Base-by-base conservation (phyloP, 2,888 invertebrate genomes). In the Tiphia femorata region DNA sequence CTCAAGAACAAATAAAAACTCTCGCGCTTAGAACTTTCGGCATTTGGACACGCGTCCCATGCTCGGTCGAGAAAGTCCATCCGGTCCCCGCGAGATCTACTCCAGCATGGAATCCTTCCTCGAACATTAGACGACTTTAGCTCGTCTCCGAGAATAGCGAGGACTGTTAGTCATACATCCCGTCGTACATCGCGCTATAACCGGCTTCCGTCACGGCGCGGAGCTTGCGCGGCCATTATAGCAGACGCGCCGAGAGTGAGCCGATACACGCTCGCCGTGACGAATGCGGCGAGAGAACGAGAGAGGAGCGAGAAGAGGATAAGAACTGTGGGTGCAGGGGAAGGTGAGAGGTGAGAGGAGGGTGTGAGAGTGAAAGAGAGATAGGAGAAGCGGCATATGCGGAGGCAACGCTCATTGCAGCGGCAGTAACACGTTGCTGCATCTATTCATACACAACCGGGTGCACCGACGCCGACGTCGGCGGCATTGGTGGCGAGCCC, bases 131-230 rank as follows among this genome's bases (percentile, higher is more conserved):
- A n/a, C n/a, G n/a, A n/a, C n/a, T n/a, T n/a, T n/a, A 43, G 63
- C 62, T 71, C 67, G 73, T 78, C 77, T 80, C 81, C 79, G 58
- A 81, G 76, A 82, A 82, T 81, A 82, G 77, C 76, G 61, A 58
- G 59, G 52, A 68, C 72, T 71, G 78, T 79, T 78, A 78, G 73
- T 78, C 78, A 79, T 77, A 78, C 80, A 80, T 80, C 80, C 80
- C 77, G 80, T 76, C 77, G 71, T 74, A 67, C 75, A 77, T 79
- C 77, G 72, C 62, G 71, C 75, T 78, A 78, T 79, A 78, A 79
- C 68, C 71, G 77, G 76, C 72, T 73, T 72, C 67, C 68, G 64
- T 70, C 74, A 71, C 70, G 70, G 63, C n/a, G 52, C 68, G 66
- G 63, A 68, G n/a, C n/a, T n/a, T n/a, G n/a, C n/a, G n/a, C n/a